Evolutionary conservation across 2,113 vertebrate species (phyloP).

Genomic region (Chloebia gouldiae): DNA sequence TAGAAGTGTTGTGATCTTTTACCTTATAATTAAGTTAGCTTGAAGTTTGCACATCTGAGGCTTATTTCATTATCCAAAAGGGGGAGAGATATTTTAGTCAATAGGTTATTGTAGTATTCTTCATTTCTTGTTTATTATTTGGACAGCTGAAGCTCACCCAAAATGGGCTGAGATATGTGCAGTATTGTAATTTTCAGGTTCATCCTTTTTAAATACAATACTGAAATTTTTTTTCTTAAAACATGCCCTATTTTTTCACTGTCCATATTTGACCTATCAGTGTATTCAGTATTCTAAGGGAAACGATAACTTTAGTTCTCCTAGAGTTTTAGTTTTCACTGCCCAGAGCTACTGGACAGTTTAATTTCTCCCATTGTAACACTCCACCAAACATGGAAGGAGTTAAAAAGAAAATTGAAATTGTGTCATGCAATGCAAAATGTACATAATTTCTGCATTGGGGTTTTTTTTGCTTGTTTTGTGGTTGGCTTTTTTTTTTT

Average conservation of each 20-base stretch:
- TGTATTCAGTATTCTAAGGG: not conserved
- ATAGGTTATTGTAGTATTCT: not conserved
- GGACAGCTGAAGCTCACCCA: not conserved
- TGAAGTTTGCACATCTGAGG: not conserved
- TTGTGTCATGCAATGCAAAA: not conserved
- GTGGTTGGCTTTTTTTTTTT: not conserved
- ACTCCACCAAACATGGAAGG: not conserved
- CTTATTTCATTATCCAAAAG: not conserved
- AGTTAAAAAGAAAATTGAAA: not conserved
- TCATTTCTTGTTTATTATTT: not conserved
- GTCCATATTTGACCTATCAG: not conserved
- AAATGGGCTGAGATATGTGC: not conserved
- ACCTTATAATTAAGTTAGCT: not conserved
- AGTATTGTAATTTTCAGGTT: not conserved
- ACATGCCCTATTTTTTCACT: not conserved
- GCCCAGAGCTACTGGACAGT: not conserved
- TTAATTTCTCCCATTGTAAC: not conserved
- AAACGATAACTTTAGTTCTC: not conserved
- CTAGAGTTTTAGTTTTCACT: not conserved
- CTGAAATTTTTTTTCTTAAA: not conserved
- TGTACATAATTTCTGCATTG: not conserved
- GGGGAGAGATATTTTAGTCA: not conserved
- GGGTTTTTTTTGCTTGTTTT: accelerated
- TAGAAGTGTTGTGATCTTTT: not conserved
- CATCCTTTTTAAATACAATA: not conserved